Conservation (phyloP, 1,140 invertebrate genomes). For the Wasmannia auropunctata region DNA sequence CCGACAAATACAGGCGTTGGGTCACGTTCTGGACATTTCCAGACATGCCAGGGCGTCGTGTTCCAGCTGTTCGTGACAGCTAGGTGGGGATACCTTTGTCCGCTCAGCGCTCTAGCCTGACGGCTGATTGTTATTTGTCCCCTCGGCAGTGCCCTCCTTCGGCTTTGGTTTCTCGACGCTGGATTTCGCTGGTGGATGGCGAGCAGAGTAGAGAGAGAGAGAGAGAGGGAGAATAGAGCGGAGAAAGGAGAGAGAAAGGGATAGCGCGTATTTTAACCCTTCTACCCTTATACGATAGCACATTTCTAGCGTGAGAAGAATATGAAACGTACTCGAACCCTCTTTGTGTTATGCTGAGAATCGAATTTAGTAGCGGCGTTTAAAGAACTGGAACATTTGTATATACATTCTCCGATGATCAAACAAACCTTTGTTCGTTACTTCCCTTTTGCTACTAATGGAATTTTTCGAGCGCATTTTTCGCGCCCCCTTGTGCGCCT, state of each 20-base stretch:
- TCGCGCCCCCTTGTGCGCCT: background rate
- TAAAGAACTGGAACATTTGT: background rate
- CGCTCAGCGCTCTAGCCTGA: constrained; percentile 24
- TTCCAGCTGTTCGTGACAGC: constrained; percentile 55
- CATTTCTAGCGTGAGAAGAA: constrained; percentile 28
- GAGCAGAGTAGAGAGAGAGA: background rate
- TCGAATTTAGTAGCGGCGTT: constrained; percentile 3
- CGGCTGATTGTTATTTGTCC: constrained; percentile 41
- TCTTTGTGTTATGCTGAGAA: background rate
- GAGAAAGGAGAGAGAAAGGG: background rate
- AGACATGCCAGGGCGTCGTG: constrained; percentile 1
- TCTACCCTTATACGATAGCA: background rate
- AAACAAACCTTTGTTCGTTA: background rate
- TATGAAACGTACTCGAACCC: background rate
- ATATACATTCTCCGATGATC: background rate
- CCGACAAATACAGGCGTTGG: background rate
- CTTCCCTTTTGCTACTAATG: background rate
- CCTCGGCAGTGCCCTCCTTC: constrained; percentile 7
- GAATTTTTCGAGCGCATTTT: background rate
- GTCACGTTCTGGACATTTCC: background rate
- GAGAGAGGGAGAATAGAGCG: background rate
- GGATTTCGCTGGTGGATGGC: background rate
- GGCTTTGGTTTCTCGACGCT: constrained; percentile 3
- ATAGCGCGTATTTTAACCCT: background rate
- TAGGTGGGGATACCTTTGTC: constrained; percentile 44